Evolutionary conservation across 2,797 vertebrate genomes (phyloP), one percentile per base, ranked within the genome.

Genomic region (Myotis daubentonii): DNA sequence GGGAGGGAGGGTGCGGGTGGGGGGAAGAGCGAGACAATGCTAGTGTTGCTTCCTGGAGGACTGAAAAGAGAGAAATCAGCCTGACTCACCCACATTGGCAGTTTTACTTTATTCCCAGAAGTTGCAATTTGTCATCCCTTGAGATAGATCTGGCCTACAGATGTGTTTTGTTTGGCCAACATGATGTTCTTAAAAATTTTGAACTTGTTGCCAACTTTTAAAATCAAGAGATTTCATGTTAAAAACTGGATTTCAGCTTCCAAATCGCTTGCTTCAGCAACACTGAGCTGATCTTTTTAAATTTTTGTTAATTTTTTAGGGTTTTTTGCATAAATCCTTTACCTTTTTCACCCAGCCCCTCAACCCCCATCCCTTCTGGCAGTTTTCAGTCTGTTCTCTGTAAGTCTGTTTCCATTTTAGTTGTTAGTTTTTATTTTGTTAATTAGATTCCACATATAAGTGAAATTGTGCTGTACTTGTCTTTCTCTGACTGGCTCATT

Each of bases 91-190:
- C 41, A n/a, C 25, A 13, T 0, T n/a, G 66, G 47, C 62, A 71
- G 11, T 16, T 74, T 57, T 38, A 41, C 65, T 68, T 82, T 15
- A n/a, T 80, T 80, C n/a, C 78, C 86, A 71, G 53, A 80, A 57
- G 41, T 49, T 84, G 55, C 66, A 70, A 84, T 78, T 57, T 91
- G 44, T 72, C 87, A 47, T 71, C 60, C 80, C 85, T 57, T 41
- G 36, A 94, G 65, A 53, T 22, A 57, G 65, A 70, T 75, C 75
- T 89, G 82, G 51, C 85, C 83, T 28, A 33, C 68, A 93, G 57
- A 75, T 95, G 74, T 86, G 71, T 95, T 95, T 91, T 82, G 8
- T 85, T 93, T 94, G 75, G 86, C 93, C 86, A 53, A 75, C 68
- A 57, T 38, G 41, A 41, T 49, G 28, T 65, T 86, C 84, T 87